Evolutionary conservation across 2,888 invertebrate species (phyloP).

Genomic region (Cosmia trapezina): DNA sequence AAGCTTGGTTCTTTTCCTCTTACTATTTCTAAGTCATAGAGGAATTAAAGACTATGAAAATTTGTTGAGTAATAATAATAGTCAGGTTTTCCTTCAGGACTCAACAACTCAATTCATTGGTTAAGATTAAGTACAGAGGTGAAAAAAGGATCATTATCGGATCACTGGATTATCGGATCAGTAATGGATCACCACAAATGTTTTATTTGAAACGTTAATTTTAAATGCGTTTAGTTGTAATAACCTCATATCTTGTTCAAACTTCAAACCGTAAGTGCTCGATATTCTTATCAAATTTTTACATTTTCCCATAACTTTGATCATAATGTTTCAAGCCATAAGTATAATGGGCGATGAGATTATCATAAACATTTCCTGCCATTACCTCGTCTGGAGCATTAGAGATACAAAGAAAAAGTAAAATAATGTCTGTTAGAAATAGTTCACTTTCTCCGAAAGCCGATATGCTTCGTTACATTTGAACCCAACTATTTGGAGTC

Average conservation of each 20-base stretch:
- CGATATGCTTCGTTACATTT: slow-evolving; percentile 69
- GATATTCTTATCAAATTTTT: slow-evolving; percentile 20
- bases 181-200: background rate
- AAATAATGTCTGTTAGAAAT: slow-evolving; percentile 52
- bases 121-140: background rate
- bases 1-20: slow-evolving; percentile 4
- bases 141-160: too few relatives aligned
- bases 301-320: slow-evolving; percentile 20
- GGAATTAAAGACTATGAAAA: background rate
- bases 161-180: too few relatives aligned
- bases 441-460: slow-evolving; percentile 63
- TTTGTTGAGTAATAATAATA: background rate
- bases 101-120: background rate
- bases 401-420: slow-evolving; percentile 41
- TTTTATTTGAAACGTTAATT: background rate
- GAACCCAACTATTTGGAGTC: slow-evolving; percentile 61
- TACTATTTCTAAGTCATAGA: background rate
- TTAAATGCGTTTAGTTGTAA: background rate
- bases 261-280: slow-evolving; percentile 10
- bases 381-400: slow-evolving; percentile 43
- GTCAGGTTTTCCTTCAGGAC: background rate
- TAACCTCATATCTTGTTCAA: background rate
- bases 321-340: slow-evolving; percentile 24
- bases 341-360: slow-evolving; percentile 31
- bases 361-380: slow-evolving; percentile 23